phyloP scores from a whole-genome alignment of 2,797 vertebrate species.

The Natrix natrix region DNA sequence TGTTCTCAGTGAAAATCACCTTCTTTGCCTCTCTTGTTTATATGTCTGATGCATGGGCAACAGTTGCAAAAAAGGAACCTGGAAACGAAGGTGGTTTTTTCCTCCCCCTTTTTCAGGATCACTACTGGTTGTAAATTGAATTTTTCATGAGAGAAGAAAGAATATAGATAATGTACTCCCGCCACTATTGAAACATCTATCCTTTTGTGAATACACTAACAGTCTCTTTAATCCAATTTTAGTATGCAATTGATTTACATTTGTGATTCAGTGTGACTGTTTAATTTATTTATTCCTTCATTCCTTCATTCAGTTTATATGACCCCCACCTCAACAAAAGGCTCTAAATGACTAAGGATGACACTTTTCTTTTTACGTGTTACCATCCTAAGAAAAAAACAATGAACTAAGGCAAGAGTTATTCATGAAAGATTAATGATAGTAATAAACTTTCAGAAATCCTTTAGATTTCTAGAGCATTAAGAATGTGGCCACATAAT shows the following conservation, averaged over 20 bases:
- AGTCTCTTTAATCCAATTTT: background rate
- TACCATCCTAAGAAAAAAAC: slow-evolving; percentile 16
- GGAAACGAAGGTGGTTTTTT: background rate
- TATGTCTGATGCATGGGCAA: background rate
- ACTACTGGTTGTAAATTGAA: background rate
- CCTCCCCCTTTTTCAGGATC: background rate
- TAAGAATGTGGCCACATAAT: background rate
- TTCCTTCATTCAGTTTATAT: background rate
- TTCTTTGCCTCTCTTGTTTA: background rate
- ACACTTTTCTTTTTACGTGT: background rate
- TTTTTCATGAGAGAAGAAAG: background rate
- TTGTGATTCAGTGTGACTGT: background rate
- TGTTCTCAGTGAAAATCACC: background rate
- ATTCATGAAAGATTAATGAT: slow-evolving; percentile 25
- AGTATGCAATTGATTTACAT: background rate
- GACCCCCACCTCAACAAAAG: background rate
- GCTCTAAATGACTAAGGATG: background rate
- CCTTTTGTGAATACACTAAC: background rate
- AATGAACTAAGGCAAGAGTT: slow-evolving; percentile 15
- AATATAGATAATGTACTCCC: background rate
- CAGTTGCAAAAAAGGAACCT: background rate
- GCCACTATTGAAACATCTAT: background rate
- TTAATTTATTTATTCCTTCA: background rate
- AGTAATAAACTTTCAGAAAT: slow-evolving; percentile 34
- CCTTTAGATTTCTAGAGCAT: slow-evolving; percentile 39